A percentile compares a stretch with the other conserved stretches of the same genome.
These are phyloP conservation scores for Xenentodon cancila DNA, from an alignment of 2,797 vertebrate species.

Conservation along the genomic window DNA sequence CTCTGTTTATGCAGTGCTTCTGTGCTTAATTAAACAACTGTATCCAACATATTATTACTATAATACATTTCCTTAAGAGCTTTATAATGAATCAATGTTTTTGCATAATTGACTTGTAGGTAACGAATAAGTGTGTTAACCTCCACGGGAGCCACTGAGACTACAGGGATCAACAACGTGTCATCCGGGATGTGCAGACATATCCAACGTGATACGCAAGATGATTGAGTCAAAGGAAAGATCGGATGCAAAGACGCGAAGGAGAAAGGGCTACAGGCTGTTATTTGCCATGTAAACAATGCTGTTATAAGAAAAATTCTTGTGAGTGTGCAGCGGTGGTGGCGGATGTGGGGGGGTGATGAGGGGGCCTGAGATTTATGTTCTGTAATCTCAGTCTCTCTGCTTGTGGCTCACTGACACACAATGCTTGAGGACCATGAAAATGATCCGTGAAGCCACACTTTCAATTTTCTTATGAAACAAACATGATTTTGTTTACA, in stretches of 20 bases:
- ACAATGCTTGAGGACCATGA: too few species aligned
- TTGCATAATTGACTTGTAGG: background rate
- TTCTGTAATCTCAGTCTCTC: too few species aligned
- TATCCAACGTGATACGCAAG: slow-evolving; percentile 23
- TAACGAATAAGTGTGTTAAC: too few species aligned
- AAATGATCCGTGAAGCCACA: too few species aligned
- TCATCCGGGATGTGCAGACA: slow-evolving; percentile 20
- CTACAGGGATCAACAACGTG: slow-evolving; percentile 16
- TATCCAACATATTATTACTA: background rate
- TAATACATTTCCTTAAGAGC: background rate
- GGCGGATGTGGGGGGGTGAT: too few species aligned
- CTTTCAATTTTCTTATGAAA: too few species aligned
- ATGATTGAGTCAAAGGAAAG: slow-evolving; percentile 41
- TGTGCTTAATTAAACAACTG: slow-evolving; percentile 1
- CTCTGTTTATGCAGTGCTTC: background rate
- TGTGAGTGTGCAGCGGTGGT: too few species aligned
- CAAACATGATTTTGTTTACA: too few species aligned
- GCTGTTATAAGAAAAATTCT: background rate
- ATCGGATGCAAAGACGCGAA: slow-evolving; percentile 12
- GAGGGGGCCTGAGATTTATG: too few species aligned
- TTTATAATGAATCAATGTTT: background rate
- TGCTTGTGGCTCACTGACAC: too few species aligned
- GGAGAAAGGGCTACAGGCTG: slow-evolving; percentile 21
- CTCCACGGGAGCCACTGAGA: background rate
- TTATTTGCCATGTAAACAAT: slow-evolving; percentile 19